A percentile compares a stretch with the other conserved stretches of the same genome.
phyloP scores from a whole-genome alignment of 1,140 invertebrate species.

The Limonius californicus region DNA sequence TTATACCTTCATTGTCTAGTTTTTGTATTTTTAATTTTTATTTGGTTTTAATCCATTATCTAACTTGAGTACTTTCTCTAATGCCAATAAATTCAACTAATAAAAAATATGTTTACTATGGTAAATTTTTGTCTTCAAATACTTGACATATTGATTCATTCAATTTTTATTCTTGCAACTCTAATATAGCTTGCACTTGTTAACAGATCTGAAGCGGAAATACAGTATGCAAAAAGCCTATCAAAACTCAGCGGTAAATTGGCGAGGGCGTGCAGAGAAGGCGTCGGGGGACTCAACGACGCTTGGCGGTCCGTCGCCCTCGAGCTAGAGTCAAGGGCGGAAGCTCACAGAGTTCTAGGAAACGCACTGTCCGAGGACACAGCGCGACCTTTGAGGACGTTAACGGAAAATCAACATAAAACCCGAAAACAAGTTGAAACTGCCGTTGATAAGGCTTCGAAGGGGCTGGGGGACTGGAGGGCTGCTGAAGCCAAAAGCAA shows the following conservation, averaged over 20 bases:
- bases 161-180: no score
- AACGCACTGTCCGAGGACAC: conserved; percentile 79
- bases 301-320: conserved; percentile 85
- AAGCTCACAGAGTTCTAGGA: conserved; percentile 71
- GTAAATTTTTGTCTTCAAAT: no score
- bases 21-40: no score
- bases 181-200: conserved; percentile 16
- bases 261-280: conserved; percentile 74
- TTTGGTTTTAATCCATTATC: no score
- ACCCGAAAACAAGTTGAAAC: conserved; percentile 70
- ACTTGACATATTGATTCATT: no score
- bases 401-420: conserved; percentile 69
- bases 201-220: conserved; percentile 82
- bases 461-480: conserved; percentile 79
- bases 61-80: no score
- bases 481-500: conserved; percentile 81
- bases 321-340: conserved; percentile 87
- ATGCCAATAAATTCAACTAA: no score
- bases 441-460: conserved; percentile 81
- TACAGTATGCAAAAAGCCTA: conserved; percentile 84
- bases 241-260: conserved; percentile 83
- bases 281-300: conserved; percentile 76
- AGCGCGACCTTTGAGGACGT: conserved; percentile 77
- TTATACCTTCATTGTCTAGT: no score
- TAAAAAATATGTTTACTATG: no score